Percentiles rank a stretch among this genome's conserved stretches.
These are phyloP conservation scores for Lagria hirta DNA, from an alignment of 2,888 invertebrate species.

Conservation along the genomic window DNA sequence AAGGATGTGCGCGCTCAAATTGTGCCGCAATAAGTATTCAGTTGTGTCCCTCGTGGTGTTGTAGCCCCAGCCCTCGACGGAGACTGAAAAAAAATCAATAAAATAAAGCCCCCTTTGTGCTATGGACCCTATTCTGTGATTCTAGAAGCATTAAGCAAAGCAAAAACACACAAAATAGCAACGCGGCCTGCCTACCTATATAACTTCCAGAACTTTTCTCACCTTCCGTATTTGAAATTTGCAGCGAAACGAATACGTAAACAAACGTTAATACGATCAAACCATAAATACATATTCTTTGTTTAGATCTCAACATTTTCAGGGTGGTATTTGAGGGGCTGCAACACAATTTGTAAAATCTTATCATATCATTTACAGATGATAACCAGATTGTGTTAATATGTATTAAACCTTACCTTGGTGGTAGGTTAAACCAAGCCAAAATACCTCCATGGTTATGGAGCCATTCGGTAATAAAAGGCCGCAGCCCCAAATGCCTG, in stretches of 20 bases:
- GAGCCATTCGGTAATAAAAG: too few species aligned
- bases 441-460: too few species aligned
- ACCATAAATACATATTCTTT: slow-evolving; percentile 10
- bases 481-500: too few species aligned
- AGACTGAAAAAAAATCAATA: slow-evolving; percentile 34
- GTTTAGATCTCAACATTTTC: slow-evolving; percentile 16
- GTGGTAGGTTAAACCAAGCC: too few species aligned
- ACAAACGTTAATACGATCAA: slow-evolving; percentile 17
- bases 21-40: slow-evolving; percentile 62
- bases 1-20: slow-evolving; percentile 34
- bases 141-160: neutral
- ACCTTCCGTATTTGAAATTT: slow-evolving; percentile 36
- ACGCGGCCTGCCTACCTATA: slow-evolving; percentile 36
- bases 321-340: too few species aligned
- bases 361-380: too few species aligned
- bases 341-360: too few species aligned
- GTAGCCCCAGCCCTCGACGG: slow-evolving; percentile 69
- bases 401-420: too few species aligned
- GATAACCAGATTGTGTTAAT: too few species aligned
- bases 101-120: too few species aligned
- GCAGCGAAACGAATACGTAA: slow-evolving; percentile 28
- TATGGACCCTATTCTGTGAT: too few species aligned
- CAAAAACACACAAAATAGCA: slow-evolving; percentile 19
- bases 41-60: slow-evolving; percentile 72
- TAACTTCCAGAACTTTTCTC: slow-evolving; percentile 33